Base-by-base conservation (phyloP, 1,140 invertebrate genomes). In the Microvelia longipes region DNA sequence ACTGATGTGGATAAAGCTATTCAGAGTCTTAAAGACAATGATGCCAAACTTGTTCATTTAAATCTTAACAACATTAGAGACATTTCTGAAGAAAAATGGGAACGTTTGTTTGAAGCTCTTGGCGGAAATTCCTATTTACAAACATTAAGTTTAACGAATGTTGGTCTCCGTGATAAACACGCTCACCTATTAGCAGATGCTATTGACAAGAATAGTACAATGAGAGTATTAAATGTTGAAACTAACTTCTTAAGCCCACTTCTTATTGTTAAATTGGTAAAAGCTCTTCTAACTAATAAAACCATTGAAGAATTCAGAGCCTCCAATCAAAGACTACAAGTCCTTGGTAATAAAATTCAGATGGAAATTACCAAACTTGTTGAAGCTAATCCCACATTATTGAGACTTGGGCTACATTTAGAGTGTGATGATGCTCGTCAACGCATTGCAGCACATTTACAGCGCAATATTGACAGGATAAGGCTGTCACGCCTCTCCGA, bases 41-140 rank as follows among this genome's bases (percentile, higher is more conserved):
- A 98, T 83, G 82, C 87, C 72, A 87, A 88, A 77, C 81, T 96
- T 76, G 87, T 87, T 77, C 90, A 93, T 81, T 84, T 98, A 76
- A 98, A 98, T 82, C 94, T 93, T 86, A 98, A 98, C 83, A 98
- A 98, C 82, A 97, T 98, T 82, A 95, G 93, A 85, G 95, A 95
- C 82, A 93, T 99, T 81, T 96, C 95, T 67, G 91, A 96, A 77
- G 95, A 98, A 80, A 93, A 94, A 79, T 92, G 98, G 78, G 86
- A 90, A 72, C 87, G 89, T 77, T 80, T 99, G 68, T 94, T 96
- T 82, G 89, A 92, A 77, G 92, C 88, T 68, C 79, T 98, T 73
- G 89, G 90, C 77, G 86, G 84, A 67, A 98, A 98, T 81, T 94
- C 94, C 70, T 87, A 94, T 77, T 83, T 98, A 75, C 92, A 96